These are phyloP conservation scores for Sinocyclocheilus anophthalmus DNA, from an alignment of 2,113 vertebrate species.

Conservation along the genomic window DNA sequence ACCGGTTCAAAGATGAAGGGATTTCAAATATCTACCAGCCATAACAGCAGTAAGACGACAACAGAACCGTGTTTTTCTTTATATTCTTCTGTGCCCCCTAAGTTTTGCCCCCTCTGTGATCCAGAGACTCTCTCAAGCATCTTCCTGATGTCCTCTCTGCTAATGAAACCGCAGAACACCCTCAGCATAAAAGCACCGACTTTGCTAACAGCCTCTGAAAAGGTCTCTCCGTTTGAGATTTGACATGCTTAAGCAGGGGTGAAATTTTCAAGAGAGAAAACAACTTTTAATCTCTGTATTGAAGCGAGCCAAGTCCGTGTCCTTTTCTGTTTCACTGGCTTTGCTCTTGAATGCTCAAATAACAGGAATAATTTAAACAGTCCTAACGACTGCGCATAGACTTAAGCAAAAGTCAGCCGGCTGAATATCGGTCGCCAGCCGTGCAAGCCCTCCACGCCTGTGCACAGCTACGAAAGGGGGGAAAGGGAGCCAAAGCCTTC, in stretches of 20 bases:
- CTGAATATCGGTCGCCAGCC: too few species aligned
- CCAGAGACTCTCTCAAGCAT: constrained; percentile 45
- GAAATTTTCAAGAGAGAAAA: constrained; percentile 51
- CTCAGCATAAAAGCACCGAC: constrained; percentile 68
- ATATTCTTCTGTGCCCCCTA: constrained; percentile 36
- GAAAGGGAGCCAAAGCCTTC: too few species aligned
- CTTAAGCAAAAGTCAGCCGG: too few species aligned
- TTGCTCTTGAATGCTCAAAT: background rate
- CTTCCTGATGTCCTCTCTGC: constrained; percentile 53
- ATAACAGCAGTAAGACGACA: background rate
- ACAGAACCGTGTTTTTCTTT: background rate
- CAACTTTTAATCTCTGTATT: constrained; percentile 51
- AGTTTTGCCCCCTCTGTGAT: constrained; percentile 49
- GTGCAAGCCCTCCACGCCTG: too few species aligned
- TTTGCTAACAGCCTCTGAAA: constrained; percentile 73
- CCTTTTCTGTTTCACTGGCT: constrained; percentile 17
- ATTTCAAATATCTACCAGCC: background rate
- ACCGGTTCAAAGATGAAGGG: background rate
- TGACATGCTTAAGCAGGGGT: constrained; percentile 53
- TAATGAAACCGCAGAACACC: constrained; percentile 63
- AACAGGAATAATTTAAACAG: too few species aligned
- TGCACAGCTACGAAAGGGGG: too few species aligned
- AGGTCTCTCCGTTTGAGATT: constrained; percentile 70
- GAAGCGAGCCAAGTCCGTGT: background rate
- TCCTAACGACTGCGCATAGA: too few species aligned